phyloP scores from a whole-genome alignment of 2,888 invertebrate genomes.

The Ypsolopha sequella region DNA sequence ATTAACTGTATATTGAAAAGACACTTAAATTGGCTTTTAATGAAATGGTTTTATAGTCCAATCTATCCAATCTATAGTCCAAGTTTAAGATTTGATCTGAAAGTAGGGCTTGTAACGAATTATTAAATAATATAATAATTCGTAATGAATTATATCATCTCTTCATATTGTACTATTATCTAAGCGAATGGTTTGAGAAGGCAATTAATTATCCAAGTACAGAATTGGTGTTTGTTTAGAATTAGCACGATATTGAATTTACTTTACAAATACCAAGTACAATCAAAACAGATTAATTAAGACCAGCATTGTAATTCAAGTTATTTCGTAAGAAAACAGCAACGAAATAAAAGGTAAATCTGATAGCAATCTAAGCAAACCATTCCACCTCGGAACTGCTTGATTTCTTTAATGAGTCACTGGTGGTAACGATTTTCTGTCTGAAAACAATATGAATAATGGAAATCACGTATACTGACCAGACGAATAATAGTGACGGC shows the following conservation, averaged over 20 bases:
- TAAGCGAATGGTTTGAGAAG: background rate
- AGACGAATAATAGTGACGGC: conserved; percentile 3
- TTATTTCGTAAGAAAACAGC: background rate
- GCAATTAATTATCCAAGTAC: background rate
- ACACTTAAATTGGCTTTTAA: no score
- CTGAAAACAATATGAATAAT: conserved; percentile 58
- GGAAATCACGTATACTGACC: conserved; percentile 28
- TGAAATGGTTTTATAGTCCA: no score
- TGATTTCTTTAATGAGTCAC: conserved; percentile 58
- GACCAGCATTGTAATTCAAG: background rate
- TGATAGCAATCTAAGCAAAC: background rate
- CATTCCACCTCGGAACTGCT: conserved; percentile 4
- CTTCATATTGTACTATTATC: background rate
- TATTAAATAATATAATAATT: no score
- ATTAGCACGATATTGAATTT: no score
- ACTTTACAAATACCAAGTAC: conserved; percentile 8
- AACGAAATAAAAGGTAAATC: background rate
- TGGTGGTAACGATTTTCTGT: conserved; percentile 54
- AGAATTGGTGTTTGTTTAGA: background rate
- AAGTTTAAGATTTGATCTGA: no score
- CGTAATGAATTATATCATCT: background rate
- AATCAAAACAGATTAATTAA: conserved; percentile 3
- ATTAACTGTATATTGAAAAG: no score
- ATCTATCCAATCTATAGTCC: no score
- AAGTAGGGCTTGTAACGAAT: no score